Percentiles rank a stretch among this genome's conserved stretches.
These are phyloP conservation scores for Brachionus plicatilis DNA, from an alignment of 1,140 invertebrate genomes.

Conservation along the genomic window DNA sequence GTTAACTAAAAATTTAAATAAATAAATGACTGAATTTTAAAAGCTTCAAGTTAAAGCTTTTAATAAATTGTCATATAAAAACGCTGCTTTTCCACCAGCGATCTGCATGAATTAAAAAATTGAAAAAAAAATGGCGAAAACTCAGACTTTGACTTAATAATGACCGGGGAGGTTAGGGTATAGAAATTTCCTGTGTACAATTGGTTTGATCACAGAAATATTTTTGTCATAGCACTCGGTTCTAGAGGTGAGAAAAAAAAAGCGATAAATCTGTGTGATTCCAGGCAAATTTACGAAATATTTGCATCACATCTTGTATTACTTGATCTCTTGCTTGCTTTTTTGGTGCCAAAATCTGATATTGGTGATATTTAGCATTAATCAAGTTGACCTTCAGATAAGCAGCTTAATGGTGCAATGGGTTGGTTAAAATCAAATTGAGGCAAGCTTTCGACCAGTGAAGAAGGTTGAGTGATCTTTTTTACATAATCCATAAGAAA, in stretches of 20 bases:
- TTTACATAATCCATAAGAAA: not conserved
- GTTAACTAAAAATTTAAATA: too few species aligned
- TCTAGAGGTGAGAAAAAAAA: not conserved
- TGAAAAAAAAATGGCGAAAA: too few species aligned
- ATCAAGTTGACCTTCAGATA: too few species aligned
- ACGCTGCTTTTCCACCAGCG: too few species aligned
- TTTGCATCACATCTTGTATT: not conserved
- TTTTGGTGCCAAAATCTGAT: too few species aligned
- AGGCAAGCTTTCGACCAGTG: not conserved
- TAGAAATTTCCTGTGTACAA: not conserved
- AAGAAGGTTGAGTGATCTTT: not conserved
- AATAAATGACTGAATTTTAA: too few species aligned
- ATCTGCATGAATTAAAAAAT: too few species aligned
- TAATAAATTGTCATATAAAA: too few species aligned
- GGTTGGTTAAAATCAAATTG: not conserved
- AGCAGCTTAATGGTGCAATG: not conserved
- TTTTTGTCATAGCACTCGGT: constrained; percentile 13
- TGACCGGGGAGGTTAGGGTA: too few species aligned
- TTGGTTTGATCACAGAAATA: constrained; percentile 13
- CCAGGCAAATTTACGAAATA: not conserved
- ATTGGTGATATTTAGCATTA: too few species aligned
- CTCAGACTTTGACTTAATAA: too few species aligned
- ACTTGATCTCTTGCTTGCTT: not conserved
- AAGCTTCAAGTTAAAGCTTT: too few species aligned
- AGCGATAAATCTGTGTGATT: not conserved